These are phyloP conservation scores for Hypothenemus hampei DNA, from an alignment of 1,140 invertebrate genomes.

Conservation along the genomic window DNA sequence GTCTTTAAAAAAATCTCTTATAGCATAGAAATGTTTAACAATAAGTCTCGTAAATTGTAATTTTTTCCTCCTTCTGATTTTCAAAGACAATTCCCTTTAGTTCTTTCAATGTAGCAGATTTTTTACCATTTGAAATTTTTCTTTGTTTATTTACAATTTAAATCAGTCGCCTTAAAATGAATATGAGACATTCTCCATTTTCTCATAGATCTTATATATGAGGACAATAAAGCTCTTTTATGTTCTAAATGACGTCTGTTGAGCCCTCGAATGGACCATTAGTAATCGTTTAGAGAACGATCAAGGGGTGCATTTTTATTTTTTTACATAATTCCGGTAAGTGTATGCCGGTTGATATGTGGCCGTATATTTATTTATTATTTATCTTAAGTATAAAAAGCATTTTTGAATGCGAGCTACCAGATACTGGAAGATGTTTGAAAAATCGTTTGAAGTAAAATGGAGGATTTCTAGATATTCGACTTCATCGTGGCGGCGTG, in stretches of 20 bases:
- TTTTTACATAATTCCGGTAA: slow-evolving; percentile 9
- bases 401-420: neutral
- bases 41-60: too few relatives aligned
- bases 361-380: neutral
- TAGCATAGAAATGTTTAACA: too few relatives aligned
- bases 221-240: slow-evolving; percentile 9
- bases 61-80: too few relatives aligned
- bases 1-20: too few relatives aligned
- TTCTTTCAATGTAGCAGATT: too few relatives aligned
- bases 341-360: neutral
- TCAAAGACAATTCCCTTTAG: too few relatives aligned
- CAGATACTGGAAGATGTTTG: too few relatives aligned
- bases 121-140: too few relatives aligned
- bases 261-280: slow-evolving; percentile 9
- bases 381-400: neutral
- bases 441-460: neutral
- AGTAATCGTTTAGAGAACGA: slow-evolving; percentile 17
- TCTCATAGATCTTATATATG: slow-evolving; percentile 19
- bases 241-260: slow-evolving; percentile 15
- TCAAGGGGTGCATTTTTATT: slow-evolving; percentile 22
- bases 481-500: slow-evolving; percentile 12
- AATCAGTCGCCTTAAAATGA: slow-evolving; percentile 1
- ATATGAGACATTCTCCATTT: slow-evolving; percentile 13
- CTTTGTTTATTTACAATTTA: too few relatives aligned
- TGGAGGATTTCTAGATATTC: neutral